Evolutionary conservation across 2,113 vertebrate genomes (phyloP).

Genomic region (Chiloscyllium plagiosum): DNA sequence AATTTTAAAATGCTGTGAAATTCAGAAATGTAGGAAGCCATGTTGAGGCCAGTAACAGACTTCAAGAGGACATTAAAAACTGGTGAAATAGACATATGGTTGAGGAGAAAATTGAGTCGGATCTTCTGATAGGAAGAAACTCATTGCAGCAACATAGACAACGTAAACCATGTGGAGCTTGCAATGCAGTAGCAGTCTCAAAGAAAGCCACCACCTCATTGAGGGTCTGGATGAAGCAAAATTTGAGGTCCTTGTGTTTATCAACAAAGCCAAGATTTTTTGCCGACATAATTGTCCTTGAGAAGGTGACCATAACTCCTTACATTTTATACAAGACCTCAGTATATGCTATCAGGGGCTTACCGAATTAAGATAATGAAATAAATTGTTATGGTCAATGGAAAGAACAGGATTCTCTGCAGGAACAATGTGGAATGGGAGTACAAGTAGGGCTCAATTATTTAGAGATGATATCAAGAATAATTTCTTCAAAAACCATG

Average conservation of each 20-base stretch:
- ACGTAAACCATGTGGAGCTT: too few species aligned
- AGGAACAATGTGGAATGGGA: not conserved
- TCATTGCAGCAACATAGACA: too few species aligned
- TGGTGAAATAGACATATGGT: not conserved
- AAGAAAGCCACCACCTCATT: too few species aligned
- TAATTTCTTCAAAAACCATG: not conserved
- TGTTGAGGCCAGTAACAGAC: not conserved
- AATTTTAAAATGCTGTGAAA: not conserved
- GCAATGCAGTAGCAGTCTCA: too few species aligned
- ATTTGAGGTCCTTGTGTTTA: not conserved
- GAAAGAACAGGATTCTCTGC: not conserved
- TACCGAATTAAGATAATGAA: not conserved
- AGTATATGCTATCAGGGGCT: not conserved
- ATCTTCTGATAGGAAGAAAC: not conserved
- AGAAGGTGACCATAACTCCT: not conserved
- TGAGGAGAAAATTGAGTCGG: not conserved
- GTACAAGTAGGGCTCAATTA: not conserved
- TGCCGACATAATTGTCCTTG: too few species aligned
- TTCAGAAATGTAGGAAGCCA: not conserved
- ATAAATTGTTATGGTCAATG: not conserved
- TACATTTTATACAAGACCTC: not conserved
- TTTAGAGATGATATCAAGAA: not conserved
- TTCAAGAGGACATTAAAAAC: not conserved
- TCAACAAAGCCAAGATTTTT: not conserved
- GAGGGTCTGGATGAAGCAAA: too few species aligned